Evolutionary conservation across 2,113 vertebrate species (phyloP).

Genomic region (Polyodon spathula): DNA sequence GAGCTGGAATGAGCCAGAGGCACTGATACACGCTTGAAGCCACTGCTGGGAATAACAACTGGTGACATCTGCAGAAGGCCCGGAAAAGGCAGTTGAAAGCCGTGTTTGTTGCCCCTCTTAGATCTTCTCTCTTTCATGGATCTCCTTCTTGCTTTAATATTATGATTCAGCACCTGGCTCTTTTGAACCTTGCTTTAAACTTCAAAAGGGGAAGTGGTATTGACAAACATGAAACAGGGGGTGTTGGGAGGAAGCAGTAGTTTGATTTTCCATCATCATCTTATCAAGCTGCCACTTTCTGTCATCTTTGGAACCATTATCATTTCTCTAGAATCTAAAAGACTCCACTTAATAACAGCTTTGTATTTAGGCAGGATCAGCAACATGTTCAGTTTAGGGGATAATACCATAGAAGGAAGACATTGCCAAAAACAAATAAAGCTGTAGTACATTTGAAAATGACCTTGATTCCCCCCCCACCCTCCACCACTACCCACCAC

Average conservation of each 20-base stretch:
- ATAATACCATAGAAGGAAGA: constrained; percentile 65
- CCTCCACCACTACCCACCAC: too few species aligned
- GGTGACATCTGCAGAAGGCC: constrained; percentile 96
- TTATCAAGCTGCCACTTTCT: constrained; percentile 84
- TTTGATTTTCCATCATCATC: constrained; percentile 83
- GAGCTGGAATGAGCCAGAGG: constrained; percentile 91
- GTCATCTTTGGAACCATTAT: constrained; percentile 84
- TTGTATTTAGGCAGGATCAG: constrained; percentile 74
- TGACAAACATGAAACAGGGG: constrained; percentile 82
- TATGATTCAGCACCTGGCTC: constrained; percentile 88
- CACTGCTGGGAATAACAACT: constrained; percentile 93
- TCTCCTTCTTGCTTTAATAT: constrained; percentile 84
- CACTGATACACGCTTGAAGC: constrained; percentile 88
- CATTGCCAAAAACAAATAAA: constrained; percentile 57
- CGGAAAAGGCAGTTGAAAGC: constrained; percentile 98
- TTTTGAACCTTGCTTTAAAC: constrained; percentile 91
- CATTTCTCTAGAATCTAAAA: constrained; percentile 82
- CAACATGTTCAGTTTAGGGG: constrained; percentile 62
- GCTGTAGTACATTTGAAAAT: constrained; percentile 52
- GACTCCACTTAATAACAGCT: constrained; percentile 79
- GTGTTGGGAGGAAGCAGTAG: constrained; percentile 61
- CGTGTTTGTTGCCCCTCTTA: constrained; percentile 80
- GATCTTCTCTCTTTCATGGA: constrained; percentile 73
- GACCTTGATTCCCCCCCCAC: constrained; percentile 62
- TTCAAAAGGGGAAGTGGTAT: constrained; percentile 82